Evolutionary conservation across 2,113 vertebrate species (phyloP).

Genomic region (Ceratotherium simum): DNA sequence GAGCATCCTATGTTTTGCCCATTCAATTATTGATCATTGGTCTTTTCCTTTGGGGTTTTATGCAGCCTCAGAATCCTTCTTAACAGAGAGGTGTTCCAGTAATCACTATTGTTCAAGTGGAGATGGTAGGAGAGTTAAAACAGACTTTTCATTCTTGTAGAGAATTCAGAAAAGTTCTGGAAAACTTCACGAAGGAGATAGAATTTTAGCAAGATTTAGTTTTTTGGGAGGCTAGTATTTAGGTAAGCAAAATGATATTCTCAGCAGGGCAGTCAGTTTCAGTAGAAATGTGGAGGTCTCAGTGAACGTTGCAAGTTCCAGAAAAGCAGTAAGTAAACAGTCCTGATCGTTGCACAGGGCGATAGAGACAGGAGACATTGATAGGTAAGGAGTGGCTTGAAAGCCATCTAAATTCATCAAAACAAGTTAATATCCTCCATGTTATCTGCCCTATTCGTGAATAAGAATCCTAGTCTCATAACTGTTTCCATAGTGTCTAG

Average conservation of each 20-base stretch:
- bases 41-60: background rate
- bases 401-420: background rate
- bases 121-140: background rate
- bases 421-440: too few relatives aligned
- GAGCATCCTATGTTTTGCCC: rapidly evolving
- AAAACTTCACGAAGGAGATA: background rate
- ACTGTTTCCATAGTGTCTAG: background rate
- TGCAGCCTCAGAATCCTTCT: background rate
- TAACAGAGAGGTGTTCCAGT: background rate
- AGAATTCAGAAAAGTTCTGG: background rate
- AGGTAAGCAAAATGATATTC: background rate
- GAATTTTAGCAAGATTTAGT: background rate
- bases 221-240: background rate
- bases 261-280: background rate
- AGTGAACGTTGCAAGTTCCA: background rate
- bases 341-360: background rate
- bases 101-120: background rate
- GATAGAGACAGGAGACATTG: too few relatives aligned
- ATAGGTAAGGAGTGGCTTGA: background rate
- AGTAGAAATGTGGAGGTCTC: background rate
- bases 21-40: background rate
- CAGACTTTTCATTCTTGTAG: background rate
- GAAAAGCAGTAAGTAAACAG: background rate
- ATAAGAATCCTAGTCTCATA: background rate
- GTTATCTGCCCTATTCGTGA: background rate